Evolutionary conservation across 2,888 invertebrate genomes (phyloP).

Genomic region (Neria commutata): DNA sequence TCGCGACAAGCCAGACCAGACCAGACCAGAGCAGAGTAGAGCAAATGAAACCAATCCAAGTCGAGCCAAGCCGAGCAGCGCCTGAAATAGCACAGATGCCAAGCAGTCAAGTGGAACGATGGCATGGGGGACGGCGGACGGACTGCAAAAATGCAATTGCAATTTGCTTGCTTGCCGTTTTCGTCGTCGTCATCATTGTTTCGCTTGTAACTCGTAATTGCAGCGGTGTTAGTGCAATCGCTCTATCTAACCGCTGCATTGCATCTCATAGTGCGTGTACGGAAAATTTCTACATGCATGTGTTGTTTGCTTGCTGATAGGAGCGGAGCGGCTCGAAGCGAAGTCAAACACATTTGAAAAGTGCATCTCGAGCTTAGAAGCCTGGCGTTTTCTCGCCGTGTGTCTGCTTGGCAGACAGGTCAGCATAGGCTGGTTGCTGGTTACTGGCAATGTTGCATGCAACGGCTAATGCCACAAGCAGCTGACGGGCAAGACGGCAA

Average conservation of each 20-base stretch:
- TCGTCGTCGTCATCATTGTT: too few species aligned
- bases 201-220: conserved; percentile 1
- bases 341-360: conserved; percentile 49
- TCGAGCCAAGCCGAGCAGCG: too few species aligned
- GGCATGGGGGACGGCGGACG: not conserved
- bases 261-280: not conserved
- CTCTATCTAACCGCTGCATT: not conserved
- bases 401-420: not conserved
- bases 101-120: too few species aligned
- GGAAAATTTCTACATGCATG: conserved; percentile 42
- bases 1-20: too few species aligned
- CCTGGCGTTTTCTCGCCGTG: not conserved
- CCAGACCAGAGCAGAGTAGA: too few species aligned
- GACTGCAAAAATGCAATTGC: conserved; percentile 5
- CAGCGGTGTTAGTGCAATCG: not conserved
- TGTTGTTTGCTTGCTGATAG: conserved; percentile 16
- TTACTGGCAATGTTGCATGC: too few species aligned
- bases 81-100: too few species aligned
- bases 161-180: conserved; percentile 29
- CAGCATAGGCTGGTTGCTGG: too few species aligned
- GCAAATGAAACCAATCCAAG: too few species aligned
- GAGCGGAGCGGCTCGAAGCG: conserved; percentile 29
- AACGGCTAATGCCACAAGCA: too few species aligned
- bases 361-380: conserved; percentile 40
- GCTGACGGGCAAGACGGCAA: too few species aligned